Evolutionary conservation across 2,113 vertebrate genomes (phyloP).

Genomic region (Mesembrinibis cayennensis): DNA sequence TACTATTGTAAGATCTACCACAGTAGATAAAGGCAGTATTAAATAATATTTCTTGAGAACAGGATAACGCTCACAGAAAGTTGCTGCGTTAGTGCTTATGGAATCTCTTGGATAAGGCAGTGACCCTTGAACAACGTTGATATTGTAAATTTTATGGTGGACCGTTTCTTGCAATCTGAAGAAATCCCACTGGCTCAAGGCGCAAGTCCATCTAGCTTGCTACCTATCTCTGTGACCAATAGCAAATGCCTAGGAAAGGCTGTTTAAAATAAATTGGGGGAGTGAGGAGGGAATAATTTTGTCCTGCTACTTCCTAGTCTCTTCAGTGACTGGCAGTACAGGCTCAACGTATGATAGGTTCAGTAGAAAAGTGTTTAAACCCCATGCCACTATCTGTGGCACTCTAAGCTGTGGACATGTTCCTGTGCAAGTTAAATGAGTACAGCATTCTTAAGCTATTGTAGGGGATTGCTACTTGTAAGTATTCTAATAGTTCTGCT

Average conservation of each 20-base stretch:
- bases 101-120: not conserved
- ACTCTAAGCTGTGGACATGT: not conserved
- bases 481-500: not conserved
- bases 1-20: not conserved
- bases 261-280: not conserved
- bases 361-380: not conserved
- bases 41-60: not conserved
- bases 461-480: not conserved
- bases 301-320: not conserved
- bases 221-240: not conserved
- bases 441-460: not conserved
- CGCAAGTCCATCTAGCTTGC: not conserved
- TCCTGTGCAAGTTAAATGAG: not conserved
- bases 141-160: not conserved
- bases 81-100: not conserved
- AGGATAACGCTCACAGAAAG: not conserved
- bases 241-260: not conserved
- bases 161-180: not conserved
- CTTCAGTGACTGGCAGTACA: not conserved
- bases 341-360: not conserved
- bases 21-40: not conserved
- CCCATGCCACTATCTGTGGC: rapidly evolving
- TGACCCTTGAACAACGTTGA: not conserved
- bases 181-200: not conserved
- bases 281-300: not conserved